Conservation (phyloP, 1,140 invertebrate genomes). For the Drosophila pseudoobscura region DNA sequence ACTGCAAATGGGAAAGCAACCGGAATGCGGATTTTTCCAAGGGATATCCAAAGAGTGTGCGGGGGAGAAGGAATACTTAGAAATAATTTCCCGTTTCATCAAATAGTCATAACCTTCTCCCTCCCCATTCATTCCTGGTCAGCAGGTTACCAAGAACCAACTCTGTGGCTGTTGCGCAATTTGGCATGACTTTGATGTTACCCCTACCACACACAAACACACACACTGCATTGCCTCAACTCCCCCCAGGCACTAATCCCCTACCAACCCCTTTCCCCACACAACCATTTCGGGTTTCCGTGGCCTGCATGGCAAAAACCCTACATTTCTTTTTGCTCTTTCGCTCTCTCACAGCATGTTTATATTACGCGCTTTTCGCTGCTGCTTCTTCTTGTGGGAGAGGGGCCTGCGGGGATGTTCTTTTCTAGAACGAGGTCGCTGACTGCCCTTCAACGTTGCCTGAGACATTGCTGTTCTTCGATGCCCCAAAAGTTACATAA, state of each 20-base stretch:
- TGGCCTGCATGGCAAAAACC: conserved; percentile 50
- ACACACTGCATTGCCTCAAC: conserved; percentile 6
- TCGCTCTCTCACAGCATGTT: conserved; percentile 53
- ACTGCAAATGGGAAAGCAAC: conserved; percentile 1
- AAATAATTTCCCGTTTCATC: too few species aligned
- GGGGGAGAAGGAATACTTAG: background rate
- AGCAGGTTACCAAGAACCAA: conserved; percentile 31
- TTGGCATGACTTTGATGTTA: conserved; percentile 72
- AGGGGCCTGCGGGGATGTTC: conserved; percentile 30
- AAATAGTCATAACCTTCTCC: conserved; percentile 17
- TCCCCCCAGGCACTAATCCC: conserved; percentile 11
- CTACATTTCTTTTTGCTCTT: conserved; percentile 50
- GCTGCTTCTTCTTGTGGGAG: conserved; percentile 24
- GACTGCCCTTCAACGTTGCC: conserved; percentile 75
- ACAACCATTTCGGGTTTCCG: conserved; percentile 30
- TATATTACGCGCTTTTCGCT: conserved; percentile 57
- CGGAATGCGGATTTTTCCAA: conserved; percentile 20
- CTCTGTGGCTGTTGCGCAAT: conserved; percentile 72
- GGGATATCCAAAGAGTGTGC: background rate
- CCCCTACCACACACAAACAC: conserved; percentile 7
- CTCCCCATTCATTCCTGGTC: background rate
- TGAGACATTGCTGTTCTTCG: conserved; percentile 28
- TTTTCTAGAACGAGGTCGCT: conserved; percentile 82
- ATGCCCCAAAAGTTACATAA: conserved; percentile 70
- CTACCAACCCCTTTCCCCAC: too few species aligned